A percentile compares a stretch with the other conserved stretches of the same genome.
Evolutionary conservation across 2,797 vertebrate genomes (phyloP).

Genomic region (Sebastes diploproa): DNA sequence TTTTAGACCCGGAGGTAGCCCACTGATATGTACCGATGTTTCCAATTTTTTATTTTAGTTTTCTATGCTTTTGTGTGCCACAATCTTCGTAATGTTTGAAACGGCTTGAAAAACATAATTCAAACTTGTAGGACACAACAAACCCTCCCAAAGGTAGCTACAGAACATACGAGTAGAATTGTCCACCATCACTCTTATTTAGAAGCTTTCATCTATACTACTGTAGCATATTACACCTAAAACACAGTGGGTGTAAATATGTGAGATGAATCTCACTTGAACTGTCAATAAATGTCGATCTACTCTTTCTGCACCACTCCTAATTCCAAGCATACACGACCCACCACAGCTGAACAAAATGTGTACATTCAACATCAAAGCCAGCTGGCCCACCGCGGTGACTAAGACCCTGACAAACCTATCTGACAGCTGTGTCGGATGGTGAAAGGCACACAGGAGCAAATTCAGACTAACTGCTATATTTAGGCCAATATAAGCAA

Average conservation of each 20-base stretch:
- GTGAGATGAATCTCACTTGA: not conserved
- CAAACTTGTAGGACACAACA: not conserved
- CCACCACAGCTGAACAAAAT: slow-evolving; percentile 40
- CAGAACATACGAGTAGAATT: not conserved
- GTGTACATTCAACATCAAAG: slow-evolving; percentile 45
- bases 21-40: too few relatives aligned
- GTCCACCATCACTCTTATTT: not conserved
- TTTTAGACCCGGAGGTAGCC: too few relatives aligned
- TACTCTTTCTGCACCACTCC: slow-evolving; percentile 2
- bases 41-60: too few relatives aligned
- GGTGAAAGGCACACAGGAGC: slow-evolving; percentile 30
- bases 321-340: slow-evolving; percentile 23
- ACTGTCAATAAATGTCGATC: not conserved
- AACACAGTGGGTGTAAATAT: not conserved
- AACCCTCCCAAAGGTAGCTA: not conserved
- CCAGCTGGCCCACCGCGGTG: slow-evolving; percentile 23
- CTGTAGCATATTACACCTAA: not conserved
- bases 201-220: not conserved
- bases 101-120: not conserved
- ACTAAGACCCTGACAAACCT: slow-evolving; percentile 41
- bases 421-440: slow-evolving; percentile 60
- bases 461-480: slow-evolving; percentile 43
- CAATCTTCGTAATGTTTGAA: not conserved
- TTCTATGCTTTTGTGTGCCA: not conserved
- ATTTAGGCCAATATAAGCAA: slow-evolving; percentile 49